Evolutionary conservation across 1,140 invertebrate species (phyloP).

Genomic region (Acromyrmex echinatior): DNA sequence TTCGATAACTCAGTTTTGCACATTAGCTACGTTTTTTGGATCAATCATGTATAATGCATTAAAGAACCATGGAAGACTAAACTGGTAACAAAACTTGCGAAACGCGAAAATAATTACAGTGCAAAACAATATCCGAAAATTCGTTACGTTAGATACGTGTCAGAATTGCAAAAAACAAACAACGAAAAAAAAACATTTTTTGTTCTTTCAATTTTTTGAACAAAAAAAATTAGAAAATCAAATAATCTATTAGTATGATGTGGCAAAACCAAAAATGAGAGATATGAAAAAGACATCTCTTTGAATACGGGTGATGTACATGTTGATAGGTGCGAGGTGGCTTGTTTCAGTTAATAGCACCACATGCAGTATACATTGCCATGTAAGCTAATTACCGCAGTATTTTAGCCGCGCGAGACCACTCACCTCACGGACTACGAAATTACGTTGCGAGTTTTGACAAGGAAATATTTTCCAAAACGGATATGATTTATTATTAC

Average conservation of each 20-base stretch:
- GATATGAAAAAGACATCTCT: conserved; percentile 19
- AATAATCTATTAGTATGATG: neutral
- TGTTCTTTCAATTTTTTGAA: neutral
- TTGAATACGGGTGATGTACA: conserved; percentile 12
- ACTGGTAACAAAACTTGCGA: neutral
- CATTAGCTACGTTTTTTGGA: conserved; percentile 1
- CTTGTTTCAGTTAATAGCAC: conserved; percentile 39
- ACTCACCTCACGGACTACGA: conserved; percentile 18
- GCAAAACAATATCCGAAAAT: neutral
- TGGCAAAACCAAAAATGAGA: neutral
- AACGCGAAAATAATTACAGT: neutral
- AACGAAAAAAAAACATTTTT: neutral
- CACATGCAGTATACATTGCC: conserved; percentile 12
- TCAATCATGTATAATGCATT: neutral
- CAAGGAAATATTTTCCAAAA: conserved; percentile 30
- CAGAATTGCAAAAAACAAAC: neutral
- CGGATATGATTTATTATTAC: conserved; percentile 33
- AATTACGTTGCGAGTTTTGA: conserved; percentile 28
- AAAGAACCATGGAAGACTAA: neutral
- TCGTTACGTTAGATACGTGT: neutral
- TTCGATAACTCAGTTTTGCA: neutral
- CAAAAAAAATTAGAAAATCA: neutral
- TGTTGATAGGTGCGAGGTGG: conserved; percentile 22
- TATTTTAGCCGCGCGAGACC: conserved; percentile 47
- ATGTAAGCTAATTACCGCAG: conserved; percentile 46